These are phyloP conservation scores for Serripes groenlandicus DNA, from an alignment of 2,888 invertebrate genomes.

Conservation along the genomic window DNA sequence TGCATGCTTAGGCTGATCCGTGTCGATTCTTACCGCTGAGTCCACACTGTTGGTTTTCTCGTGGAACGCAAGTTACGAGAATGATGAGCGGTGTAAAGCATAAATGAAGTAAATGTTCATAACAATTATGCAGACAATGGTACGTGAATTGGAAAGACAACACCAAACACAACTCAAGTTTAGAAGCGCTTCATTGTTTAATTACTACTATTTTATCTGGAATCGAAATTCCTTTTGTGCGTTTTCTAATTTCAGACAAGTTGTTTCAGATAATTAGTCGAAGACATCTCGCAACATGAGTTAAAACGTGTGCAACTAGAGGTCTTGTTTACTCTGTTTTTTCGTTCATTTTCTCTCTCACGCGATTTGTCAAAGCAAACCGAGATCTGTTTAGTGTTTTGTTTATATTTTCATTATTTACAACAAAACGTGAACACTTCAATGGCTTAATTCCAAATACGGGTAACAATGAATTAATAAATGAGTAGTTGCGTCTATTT, in stretches of 20 bases:
- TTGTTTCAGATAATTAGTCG: slow-evolving; percentile 19
- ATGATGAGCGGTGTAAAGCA: too few relatives aligned
- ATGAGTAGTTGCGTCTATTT: neutral
- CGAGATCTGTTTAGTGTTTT: slow-evolving; percentile 19
- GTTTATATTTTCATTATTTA: slow-evolving; percentile 29
- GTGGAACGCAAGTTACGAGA: too few relatives aligned
- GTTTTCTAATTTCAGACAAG: slow-evolving; percentile 10
- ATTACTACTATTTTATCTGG: neutral
- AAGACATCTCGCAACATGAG: slow-evolving; percentile 26
- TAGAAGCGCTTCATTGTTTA: slow-evolving; percentile 5
- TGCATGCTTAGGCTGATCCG: too few relatives aligned
- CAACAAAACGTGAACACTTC: slow-evolving; percentile 5
- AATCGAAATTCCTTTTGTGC: neutral
- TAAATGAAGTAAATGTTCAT: too few relatives aligned
- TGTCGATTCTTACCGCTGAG: too few relatives aligned
- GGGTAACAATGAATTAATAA: neutral
- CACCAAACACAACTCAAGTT: neutral
- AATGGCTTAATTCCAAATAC: neutral
- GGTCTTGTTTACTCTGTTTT: slow-evolving; percentile 21
- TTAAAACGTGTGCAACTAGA: slow-evolving; percentile 11
- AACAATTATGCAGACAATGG: too few relatives aligned
- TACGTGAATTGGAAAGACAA: too few relatives aligned
- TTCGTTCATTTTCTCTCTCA: slow-evolving; percentile 12
- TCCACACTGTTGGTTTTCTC: too few relatives aligned
- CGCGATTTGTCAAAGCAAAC: slow-evolving; percentile 19